Percentiles rank a stretch among this genome's conserved stretches.
These are phyloP conservation scores for Melanostoma mellinum DNA, from an alignment of 2,888 invertebrate species.

Conservation along the genomic window DNA sequence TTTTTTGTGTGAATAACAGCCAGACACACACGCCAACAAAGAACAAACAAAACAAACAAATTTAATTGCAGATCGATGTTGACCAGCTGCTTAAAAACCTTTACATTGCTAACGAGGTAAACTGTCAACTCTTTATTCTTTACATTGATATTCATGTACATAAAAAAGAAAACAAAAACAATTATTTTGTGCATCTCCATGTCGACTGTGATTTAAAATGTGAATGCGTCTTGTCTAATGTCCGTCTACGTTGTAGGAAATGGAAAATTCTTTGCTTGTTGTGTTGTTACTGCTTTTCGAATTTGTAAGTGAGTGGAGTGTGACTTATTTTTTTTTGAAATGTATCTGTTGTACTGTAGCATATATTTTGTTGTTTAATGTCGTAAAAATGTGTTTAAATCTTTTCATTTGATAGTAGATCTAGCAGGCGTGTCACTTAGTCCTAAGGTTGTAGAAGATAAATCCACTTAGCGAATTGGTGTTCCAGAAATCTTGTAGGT, in stretches of 20 bases:
- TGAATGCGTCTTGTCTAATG: slow-evolving; percentile 19
- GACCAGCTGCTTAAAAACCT: slow-evolving; percentile 84
- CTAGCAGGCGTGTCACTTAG: not conserved
- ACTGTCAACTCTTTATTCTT: slow-evolving; percentile 52
- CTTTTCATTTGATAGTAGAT: not conserved
- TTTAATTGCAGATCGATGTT: slow-evolving; percentile 83
- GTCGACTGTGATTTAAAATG: slow-evolving; percentile 20
- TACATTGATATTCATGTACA: slow-evolving; percentile 42
- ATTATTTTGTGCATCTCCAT: slow-evolving; percentile 40
- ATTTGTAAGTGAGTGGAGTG: slow-evolving; percentile 57
- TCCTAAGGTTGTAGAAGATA: no score
- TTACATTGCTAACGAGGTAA: slow-evolving; percentile 83
- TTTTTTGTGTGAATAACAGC: slow-evolving; percentile 56
- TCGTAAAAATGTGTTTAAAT: not conserved
- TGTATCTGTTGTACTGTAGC: slow-evolving; percentile 5
- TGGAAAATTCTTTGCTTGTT: slow-evolving; percentile 62
- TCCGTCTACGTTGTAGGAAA: slow-evolving; percentile 43
- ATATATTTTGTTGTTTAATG: slow-evolving; percentile 10
- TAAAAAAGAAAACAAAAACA: slow-evolving; percentile 20
- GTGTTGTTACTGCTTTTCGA: slow-evolving; percentile 55
- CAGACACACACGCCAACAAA: slow-evolving; percentile 62
- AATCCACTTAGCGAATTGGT: no score
- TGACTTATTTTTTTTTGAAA: slow-evolving; percentile 4
- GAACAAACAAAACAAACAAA: slow-evolving; percentile 48
- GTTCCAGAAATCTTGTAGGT: no score